Evolutionary conservation across 2,888 invertebrate genomes (phyloP).

Genomic region (Bombyx huttoni): DNA sequence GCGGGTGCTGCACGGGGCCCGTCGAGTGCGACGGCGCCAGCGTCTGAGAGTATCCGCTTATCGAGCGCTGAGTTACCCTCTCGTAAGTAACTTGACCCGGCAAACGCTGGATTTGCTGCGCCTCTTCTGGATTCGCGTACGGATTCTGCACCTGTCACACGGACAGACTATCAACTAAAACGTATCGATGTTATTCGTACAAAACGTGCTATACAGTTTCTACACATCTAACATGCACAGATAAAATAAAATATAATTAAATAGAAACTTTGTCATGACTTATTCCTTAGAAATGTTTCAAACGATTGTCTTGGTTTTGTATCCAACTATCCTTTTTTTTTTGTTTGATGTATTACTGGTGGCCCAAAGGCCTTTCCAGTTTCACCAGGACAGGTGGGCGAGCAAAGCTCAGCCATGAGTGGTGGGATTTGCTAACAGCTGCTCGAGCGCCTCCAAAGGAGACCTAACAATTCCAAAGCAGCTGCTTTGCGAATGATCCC

Average conservation of each 20-base stretch:
- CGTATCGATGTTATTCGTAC: background rate
- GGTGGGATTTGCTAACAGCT: no score
- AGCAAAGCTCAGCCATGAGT: no score
- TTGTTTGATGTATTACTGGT: no score
- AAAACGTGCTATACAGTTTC: background rate
- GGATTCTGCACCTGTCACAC: constrained; percentile 27
- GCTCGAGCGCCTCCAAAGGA: no score
- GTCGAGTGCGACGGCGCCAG: constrained; percentile 10
- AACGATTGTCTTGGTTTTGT: no score
- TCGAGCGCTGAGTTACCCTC: constrained; percentile 10
- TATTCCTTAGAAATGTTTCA: no score
- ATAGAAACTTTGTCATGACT: background rate
- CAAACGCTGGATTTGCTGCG: constrained; percentile 21
- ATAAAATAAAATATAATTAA: background rate
- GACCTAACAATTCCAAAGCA: no score
- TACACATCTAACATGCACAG: background rate
- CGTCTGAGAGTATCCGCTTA: constrained; percentile 16
- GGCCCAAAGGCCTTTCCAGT: no score
- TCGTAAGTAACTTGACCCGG: constrained; percentile 34
- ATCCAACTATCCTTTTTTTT: no score
- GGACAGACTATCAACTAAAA: background rate
- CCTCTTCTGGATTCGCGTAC: constrained; percentile 27
- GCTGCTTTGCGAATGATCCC: no score
- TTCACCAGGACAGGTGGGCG: no score
- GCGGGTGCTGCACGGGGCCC: constrained; percentile 11